phyloP scores from a whole-genome alignment of 2,888 invertebrate genomes.

The Autographa pulchrina region DNA sequence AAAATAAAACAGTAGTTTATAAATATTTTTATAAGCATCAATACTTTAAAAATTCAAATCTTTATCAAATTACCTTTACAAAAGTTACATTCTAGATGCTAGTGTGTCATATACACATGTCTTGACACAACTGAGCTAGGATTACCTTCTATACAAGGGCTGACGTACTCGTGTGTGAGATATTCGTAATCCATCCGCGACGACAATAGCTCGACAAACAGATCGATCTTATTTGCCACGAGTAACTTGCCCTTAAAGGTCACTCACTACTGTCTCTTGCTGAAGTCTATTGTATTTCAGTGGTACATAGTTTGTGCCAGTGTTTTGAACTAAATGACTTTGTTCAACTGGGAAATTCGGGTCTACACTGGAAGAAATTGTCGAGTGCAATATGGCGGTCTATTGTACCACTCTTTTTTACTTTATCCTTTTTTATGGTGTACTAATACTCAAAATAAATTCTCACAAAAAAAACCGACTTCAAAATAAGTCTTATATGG shows the following conservation, averaged over 20 bases:
- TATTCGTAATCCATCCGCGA: not conserved
- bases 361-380: too few species aligned
- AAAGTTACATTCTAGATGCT: not conserved
- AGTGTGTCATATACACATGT: not conserved
- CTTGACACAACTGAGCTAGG: not conserved
- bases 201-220: not conserved
- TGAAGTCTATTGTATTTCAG: not conserved
- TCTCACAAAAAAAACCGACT: too few species aligned
- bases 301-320: not conserved
- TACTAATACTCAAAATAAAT: too few species aligned
- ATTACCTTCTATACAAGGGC: not conserved
- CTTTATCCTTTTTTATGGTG: too few species aligned
- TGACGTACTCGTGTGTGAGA: not conserved
- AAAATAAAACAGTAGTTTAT: too few species aligned
- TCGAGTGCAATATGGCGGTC: too few species aligned
- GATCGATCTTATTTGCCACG: conserved; percentile 3
- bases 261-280: not conserved
- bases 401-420: too few species aligned
- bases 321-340: not conserved
- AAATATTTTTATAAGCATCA: too few species aligned
- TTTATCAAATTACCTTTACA: too few species aligned
- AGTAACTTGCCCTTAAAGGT: not conserved
- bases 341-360: not conserved
- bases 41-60: too few species aligned
- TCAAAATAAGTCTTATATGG: too few species aligned